Evolutionary conservation across 1,140 invertebrate species (phyloP), one percentile per base, ranked within the genome.

Genomic region (Halesus radiatus): DNA sequence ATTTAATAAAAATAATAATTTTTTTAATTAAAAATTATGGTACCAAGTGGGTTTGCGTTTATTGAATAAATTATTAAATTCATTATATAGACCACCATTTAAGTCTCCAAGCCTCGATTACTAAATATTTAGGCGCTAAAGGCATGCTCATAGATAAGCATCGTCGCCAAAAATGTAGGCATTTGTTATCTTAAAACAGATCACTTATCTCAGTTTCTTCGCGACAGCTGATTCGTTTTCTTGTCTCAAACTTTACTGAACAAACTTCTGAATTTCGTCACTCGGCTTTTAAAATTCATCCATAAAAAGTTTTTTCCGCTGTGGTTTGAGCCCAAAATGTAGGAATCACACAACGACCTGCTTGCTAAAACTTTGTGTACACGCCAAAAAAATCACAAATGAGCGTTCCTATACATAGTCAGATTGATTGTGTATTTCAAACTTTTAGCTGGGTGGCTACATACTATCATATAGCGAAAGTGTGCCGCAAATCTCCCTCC

Each of bases 241-340:
- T 66, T 22, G 62, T 66, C 23, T 29, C 62, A 66, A 66, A 66
- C 22, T 66, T 66, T 26, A 66, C 32, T 66, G 16, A 37, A 26
- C 62, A 66, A 66, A 66, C 22, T 66, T 66, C 29, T 66, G 26
- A 26, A 66, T 66, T 32, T 66, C 22, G 62, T 66, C 62, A 66
- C 29, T 66, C 29, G 26, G 62, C 62, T 66, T 66, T 60, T 66
- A 66, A 66, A 66, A 66, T 66, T 66, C 62, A 66, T 37, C 62
- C 15, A 18, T 32, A 32, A 32, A 66, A 45, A 66, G 13, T 26
- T 66, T 64, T n/a, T 66, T n/a, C 62, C 62, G 26, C 62, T 7
- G 29, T 29, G 22, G 62, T 32, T 66, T 32, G 62, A 37, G 29
- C 10, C 62, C 26, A 26, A 56, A 45, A 45, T 20, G 56, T 20